Base-by-base conservation (phyloP, 2,113 vertebrate species). In the Spheniscus mendiculus region DNA sequence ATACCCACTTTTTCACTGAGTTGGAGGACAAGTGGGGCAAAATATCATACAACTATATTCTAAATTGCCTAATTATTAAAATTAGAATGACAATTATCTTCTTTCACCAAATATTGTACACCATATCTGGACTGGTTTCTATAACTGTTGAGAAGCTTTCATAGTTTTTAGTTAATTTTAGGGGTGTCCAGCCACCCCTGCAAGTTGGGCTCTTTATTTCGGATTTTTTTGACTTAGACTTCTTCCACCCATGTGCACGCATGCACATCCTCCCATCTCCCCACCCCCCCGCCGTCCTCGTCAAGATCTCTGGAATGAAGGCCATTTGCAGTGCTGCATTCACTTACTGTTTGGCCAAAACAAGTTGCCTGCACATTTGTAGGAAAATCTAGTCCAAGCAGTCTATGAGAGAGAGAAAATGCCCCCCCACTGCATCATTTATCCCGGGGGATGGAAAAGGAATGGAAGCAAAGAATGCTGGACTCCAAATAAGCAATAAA, bases 351-450 rank as follows among this genome's bases (percentile, higher is more conserved):
- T 80, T 58, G 66, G 52, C 38, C 82, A 87, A 62, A 90, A 92
- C 21, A 83, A 89, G 69, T 34, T 94, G 58, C 79, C 71, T 78
- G 12, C 29, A 67, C 22, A 34, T 78, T 81, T 90, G 72, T 55
- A 92, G 80, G 80, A 91, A 93, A 93, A 96, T 63, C 66, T 92
- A 87, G 70, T 83, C 66, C 49, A 77, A 96, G 47, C 17, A 62
- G 38, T 78, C 47, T 36, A 12, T 15, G 25, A 55, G 13, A 85
- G 71, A 73, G 26, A 85, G 34, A 76, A 87, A 92, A 86, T 47
- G 22, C 3, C 34, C 11, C 63, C 38, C n/a, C 36, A 2, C 10
- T 58, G 32, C 66, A 77, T 94, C 38, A 44, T 93, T 90, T 95
- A 82, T 88, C 67, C 67, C 4, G 2, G 32, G 32, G 42, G 63